phyloP scores from a whole-genome alignment of 1,140 invertebrate genomes.

The Macrocentrus cingulum region DNA sequence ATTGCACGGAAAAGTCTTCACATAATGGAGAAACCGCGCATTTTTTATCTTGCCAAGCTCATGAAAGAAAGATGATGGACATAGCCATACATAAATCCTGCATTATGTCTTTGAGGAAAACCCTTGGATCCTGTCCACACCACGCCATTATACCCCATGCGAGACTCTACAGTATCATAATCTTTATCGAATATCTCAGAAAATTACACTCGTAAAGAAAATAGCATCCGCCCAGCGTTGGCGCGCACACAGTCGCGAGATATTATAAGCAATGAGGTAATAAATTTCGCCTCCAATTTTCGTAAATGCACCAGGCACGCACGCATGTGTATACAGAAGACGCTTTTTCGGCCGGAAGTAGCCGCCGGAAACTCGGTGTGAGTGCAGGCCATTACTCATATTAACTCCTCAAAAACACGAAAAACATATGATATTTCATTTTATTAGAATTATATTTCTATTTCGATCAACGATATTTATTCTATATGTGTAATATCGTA shows the following conservation, averaged over 20 bases:
- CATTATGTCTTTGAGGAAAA: neutral
- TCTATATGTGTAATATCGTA: neutral
- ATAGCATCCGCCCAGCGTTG: neutral
- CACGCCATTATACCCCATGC: neutral
- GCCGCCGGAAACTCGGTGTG: too few species aligned
- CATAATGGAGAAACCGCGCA: too few species aligned
- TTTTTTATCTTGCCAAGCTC: too few species aligned
- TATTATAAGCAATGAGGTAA: slow-evolving; percentile 1
- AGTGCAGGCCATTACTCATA: too few species aligned
- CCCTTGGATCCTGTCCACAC: slow-evolving; percentile 4
- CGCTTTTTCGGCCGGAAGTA: too few species aligned
- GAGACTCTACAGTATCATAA: neutral
- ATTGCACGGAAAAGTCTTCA: too few species aligned
- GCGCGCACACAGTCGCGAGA: neutral
- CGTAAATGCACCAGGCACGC: neutral
- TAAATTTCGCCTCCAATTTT: neutral
- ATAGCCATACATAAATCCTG: neutral
- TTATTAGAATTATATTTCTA: too few species aligned
- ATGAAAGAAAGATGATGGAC: too few species aligned
- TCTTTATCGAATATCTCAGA: neutral
- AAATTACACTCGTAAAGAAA: slow-evolving; percentile 4
- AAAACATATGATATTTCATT: too few species aligned
- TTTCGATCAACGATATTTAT: too few species aligned
- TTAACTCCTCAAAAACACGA: too few species aligned
- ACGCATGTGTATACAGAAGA: too few species aligned